Conservation (phyloP, 1,140 invertebrate species). For the Drosophila santomea region DNA sequence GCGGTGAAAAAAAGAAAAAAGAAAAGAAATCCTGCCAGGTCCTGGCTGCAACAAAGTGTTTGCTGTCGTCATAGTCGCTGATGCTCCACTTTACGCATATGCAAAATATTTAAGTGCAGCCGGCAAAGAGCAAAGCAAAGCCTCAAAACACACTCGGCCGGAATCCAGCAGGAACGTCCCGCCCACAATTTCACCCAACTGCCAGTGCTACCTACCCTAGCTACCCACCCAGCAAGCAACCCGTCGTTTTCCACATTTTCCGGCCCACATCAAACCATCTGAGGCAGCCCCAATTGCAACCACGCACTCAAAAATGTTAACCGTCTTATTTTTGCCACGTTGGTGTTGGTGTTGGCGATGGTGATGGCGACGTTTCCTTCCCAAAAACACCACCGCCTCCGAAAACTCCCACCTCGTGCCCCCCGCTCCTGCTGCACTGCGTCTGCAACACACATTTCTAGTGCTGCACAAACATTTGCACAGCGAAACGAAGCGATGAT, state of each 20-base stretch:
- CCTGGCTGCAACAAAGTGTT: slow-evolving; percentile 58
- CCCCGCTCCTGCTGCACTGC: slow-evolving; percentile 14
- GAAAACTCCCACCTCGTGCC: not conserved
- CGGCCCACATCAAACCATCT: slow-evolving; percentile 34
- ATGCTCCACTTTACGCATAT: slow-evolving; percentile 74
- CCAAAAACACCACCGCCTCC: not conserved
- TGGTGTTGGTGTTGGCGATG: slow-evolving; percentile 49
- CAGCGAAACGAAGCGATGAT: slow-evolving; percentile 67
- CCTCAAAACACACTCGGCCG: slow-evolving; percentile 49
- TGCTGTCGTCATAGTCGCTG: slow-evolving; percentile 46
- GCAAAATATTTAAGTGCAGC: slow-evolving; percentile 80
- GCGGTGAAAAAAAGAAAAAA: slow-evolving; percentile 12
- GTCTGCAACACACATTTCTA: slow-evolving; percentile 57
- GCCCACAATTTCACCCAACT: slow-evolving; percentile 1
- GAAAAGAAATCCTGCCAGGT: slow-evolving; percentile 25
- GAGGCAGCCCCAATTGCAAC: slow-evolving; percentile 44
- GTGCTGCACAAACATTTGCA: slow-evolving; percentile 77
- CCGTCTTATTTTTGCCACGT: slow-evolving; percentile 69
- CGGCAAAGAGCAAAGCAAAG: slow-evolving; percentile 78
- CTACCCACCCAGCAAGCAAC: not conserved
- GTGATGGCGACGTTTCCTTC: slow-evolving; percentile 23
- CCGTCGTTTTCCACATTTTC: not conserved
- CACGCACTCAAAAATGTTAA: slow-evolving; percentile 74
- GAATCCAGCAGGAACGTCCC: slow-evolving; percentile 18
- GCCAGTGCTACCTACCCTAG: not conserved